A percentile compares a stretch with the other conserved stretches of the same genome.
These are phyloP conservation scores for Nomada lathburiana DNA, from an alignment of 2,888 invertebrate genomes.

Conservation along the genomic window DNA sequence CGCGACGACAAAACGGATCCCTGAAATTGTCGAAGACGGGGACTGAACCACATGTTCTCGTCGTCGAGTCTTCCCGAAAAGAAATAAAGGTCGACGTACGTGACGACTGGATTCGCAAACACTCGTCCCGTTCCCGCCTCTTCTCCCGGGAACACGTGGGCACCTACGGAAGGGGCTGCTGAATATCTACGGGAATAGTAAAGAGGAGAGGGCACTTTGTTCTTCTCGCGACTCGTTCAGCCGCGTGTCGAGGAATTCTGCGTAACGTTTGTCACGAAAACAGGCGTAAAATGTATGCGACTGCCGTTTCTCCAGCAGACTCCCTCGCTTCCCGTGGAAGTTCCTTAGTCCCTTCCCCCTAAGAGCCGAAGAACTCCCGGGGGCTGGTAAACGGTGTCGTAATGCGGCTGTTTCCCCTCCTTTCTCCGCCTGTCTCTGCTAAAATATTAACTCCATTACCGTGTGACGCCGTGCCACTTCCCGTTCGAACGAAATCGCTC, in stretches of 20 bases:
- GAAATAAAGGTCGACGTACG: slow-evolving; percentile 51
- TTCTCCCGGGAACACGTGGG: slow-evolving; percentile 4
- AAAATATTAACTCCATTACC: slow-evolving; percentile 76
- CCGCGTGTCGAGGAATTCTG: slow-evolving; percentile 69
- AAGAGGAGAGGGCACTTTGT: slow-evolving; percentile 68
- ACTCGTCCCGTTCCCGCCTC: slow-evolving; percentile 15
- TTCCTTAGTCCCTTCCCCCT: slow-evolving; percentile 65
- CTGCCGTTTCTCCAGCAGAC: slow-evolving; percentile 40
- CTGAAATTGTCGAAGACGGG: slow-evolving; percentile 51
- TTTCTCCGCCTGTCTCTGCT: slow-evolving; percentile 28
- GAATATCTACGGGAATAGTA: slow-evolving; percentile 3
- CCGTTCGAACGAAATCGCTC: slow-evolving; percentile 70
- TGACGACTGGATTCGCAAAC: slow-evolving; percentile 51
- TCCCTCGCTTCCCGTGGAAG: slow-evolving; percentile 55
- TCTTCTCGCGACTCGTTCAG: slow-evolving; percentile 66
- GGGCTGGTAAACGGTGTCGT: slow-evolving; percentile 30
- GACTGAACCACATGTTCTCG: slow-evolving; percentile 1
- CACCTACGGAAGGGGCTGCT: not conserved
- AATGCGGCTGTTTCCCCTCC: slow-evolving; percentile 21
- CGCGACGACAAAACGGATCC: slow-evolving; percentile 60
- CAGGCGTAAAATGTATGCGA: slow-evolving; percentile 75
- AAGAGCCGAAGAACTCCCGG: slow-evolving; percentile 12
- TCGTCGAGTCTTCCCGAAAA: slow-evolving; percentile 22
- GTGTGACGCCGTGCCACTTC: slow-evolving; percentile 61
- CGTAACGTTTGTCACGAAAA: slow-evolving; percentile 78